Base-by-base conservation (phyloP, 2,888 invertebrate species). In the Entomobrya proxima region DNA sequence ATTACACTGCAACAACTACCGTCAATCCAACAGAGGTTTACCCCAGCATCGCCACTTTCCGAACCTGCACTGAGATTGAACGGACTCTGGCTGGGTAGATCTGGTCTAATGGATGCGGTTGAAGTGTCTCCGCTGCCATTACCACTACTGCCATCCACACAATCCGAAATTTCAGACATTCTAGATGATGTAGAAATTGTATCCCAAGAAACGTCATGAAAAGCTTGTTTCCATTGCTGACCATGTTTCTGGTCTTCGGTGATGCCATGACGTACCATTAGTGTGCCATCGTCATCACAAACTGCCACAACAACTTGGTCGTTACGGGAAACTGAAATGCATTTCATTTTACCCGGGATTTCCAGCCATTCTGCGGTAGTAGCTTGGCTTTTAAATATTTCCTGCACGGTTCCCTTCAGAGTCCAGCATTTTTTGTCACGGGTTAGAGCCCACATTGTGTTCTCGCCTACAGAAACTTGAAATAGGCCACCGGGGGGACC, bases 381-480 rank as follows among this genome's bases (percentile, higher is more conserved):
- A 5, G 76, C 72, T 11, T 24, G 40, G 27, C 81, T 35, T 52
- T 64, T 52, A 11, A 88, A 27, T 15, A 87, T 64, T 9, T 81
- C 76, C 27, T 83, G 85, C 9, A 89, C 69, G 11, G 88, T 80
- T 0, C 88, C 88, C 85, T 90, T 90, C n/a, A 89, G 50, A 11
- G 88, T 86, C 89, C 89, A 90, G 74, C 90, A 90, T 78, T 86
- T 88, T 58, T 85, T 86, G 40, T 97, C 96, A 89, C 95, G 94
- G 67, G 96, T 96, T 3, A 97, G 93, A 85, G 96, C 96, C 95
- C 96, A 96, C 0, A 95, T 94, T 1, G 95, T 94, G 92, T 95
- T 95, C 77, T 93, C 94, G 0, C 98, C 98, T 30, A 98, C 96
- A 75, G 96, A 95, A 11, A 98, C 93, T 91, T 96, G 96, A 35